Percentiles rank a stretch among this genome's conserved stretches.
phyloP scores from a whole-genome alignment of 2,888 invertebrate species.

The Drosophila prolongata region DNA sequence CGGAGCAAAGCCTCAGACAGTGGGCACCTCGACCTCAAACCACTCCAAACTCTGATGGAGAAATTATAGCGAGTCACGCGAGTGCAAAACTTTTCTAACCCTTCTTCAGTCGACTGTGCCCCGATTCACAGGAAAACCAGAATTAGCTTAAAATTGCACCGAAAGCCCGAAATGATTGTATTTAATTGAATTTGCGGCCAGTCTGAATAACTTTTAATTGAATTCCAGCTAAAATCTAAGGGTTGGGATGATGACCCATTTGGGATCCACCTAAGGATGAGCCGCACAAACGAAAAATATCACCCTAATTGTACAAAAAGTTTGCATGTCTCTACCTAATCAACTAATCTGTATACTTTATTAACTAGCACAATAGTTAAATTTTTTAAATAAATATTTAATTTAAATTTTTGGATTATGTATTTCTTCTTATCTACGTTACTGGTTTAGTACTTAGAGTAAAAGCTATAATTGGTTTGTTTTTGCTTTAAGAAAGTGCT shows the following conservation, averaged over 20 bases:
- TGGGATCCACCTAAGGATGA: constrained; percentile 30
- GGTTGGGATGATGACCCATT: constrained; percentile 52
- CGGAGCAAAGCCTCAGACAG: constrained; percentile 74
- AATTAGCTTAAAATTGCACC: constrained; percentile 66
- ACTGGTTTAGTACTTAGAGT: not conserved
- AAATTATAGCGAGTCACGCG: constrained; percentile 72
- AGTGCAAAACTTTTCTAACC: constrained; percentile 63
- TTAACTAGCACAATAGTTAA: too few species aligned
- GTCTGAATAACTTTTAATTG: constrained; percentile 56
- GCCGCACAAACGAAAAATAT: not conserved
- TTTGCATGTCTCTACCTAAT: too few species aligned
- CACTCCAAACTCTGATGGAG: constrained; percentile 42
- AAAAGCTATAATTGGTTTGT: too few species aligned
- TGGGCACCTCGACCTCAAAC: constrained; percentile 36
- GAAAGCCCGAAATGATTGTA: constrained; percentile 55
- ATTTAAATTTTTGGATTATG: too few species aligned
- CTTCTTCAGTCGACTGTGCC: constrained; percentile 50
- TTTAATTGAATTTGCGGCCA: constrained; percentile 66
- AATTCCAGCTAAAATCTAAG: constrained; percentile 48
- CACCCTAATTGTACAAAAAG: not conserved
- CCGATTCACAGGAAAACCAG: constrained; percentile 63
- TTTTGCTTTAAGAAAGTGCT: not conserved
- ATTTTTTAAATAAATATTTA: too few species aligned
- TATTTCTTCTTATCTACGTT: too few species aligned
- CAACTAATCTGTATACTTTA: too few species aligned